Base-by-base conservation (phyloP, 2,888 invertebrate species). In the Thecophora atra region DNA sequence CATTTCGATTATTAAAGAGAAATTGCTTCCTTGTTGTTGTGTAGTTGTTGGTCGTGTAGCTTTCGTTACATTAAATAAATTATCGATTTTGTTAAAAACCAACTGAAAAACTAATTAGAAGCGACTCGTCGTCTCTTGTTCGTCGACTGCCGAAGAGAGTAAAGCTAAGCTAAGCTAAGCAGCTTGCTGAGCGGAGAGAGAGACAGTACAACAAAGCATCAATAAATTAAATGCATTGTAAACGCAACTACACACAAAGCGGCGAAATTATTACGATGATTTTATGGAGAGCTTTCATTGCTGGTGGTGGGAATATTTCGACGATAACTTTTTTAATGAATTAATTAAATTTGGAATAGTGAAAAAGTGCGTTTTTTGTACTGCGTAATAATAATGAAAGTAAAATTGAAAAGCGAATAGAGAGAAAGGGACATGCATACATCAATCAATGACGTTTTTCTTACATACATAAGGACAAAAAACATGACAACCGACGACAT, bases 321-420 rank as follows among this genome's bases (percentile, higher is more conserved):
- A n/a, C 21, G 42, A n/a, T 44, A 63, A 44, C 24, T 24, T 30
- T 64, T 64, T 64, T 64, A 51, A 47, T 64, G 64, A 51, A 30
- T 56, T 67, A 67, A 67, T 67, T 42, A 42, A 56, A 56, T 56
- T 67, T 67, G 42, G 67, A 56, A 54, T 30, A 54, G 19, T 21
- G 26, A 51, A 65, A 47, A 65, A 11, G 24, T 13, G 58, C 26
- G 24, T 28, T 58, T 28, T 6, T 64, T 64, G 1, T 52, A 28
- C n/a, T 37, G 5, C 8, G 19, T 30, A 66, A 21, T 30, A 66
- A 21, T 30, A 42, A 56, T 56, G 67, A 67, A 67, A 67, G 67
- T 67, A 67, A 67, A 67, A 67, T 67, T 54, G 37, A 67, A 54
- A 54, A 42, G n/a, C 54, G 17, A 19, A 21, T 4, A 24, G 15